phyloP scores from a whole-genome alignment of 1,140 invertebrate genomes.

The Stegodyphus dumicola region DNA sequence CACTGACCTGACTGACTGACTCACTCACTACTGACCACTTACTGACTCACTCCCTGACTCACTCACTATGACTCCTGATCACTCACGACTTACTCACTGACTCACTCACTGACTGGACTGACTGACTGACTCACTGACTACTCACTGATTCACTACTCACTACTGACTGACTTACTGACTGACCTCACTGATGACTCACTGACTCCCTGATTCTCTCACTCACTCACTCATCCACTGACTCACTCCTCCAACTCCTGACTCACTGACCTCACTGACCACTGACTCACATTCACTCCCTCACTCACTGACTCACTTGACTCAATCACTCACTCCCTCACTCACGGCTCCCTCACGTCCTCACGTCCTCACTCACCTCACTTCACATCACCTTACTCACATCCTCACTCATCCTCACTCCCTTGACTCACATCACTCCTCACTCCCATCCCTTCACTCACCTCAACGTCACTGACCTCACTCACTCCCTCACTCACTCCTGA shows the following conservation, averaged over 20 bases:
- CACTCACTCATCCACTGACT: background rate
- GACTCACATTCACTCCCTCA: no score
- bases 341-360: background rate
- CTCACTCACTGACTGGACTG: constrained; percentile 24
- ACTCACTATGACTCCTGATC: background rate
- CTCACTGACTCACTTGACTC: no score
- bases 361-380: constrained; percentile 2
- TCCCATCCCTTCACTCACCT: constrained; percentile 27
- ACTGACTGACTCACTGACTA: no score
- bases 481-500: constrained; percentile 27
- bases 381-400: constrained; percentile 13
- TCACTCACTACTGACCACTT: constrained; percentile 27
- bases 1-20: constrained; percentile 12
- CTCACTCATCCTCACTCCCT: constrained; percentile 4
- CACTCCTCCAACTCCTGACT: constrained; percentile 19
- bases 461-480: constrained; percentile 23
- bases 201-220: background rate
- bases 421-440: no score
- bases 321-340: no score
- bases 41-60: background rate
- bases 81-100: constrained; percentile 11
- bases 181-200: background rate
- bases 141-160: background rate
- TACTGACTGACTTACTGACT: constrained; percentile 10
- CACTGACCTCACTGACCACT: no score